Percentiles rank a stretch among this genome's conserved stretches.
Conservation (phyloP, 2,797 vertebrate genomes). For the Philypnodon macrostomus region DNA sequence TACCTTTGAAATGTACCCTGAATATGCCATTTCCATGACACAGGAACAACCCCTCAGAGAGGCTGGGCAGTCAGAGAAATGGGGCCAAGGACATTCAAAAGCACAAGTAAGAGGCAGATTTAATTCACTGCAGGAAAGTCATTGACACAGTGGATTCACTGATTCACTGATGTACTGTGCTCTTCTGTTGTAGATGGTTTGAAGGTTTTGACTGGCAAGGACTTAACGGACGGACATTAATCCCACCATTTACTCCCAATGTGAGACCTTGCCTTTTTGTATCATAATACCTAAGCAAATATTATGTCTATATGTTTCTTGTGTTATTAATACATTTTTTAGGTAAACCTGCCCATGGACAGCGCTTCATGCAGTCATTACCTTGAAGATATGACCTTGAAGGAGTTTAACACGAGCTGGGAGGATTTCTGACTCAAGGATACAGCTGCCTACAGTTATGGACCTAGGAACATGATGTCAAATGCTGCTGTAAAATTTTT, state of each 20-base stretch:
- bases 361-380: constrained; percentile 42
- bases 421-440: constrained; percentile 74
- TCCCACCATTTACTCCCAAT: constrained; percentile 66
- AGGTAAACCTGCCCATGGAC: constrained; percentile 52
- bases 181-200: constrained; percentile 74
- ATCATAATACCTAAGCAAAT: not conserved
- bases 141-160: constrained; percentile 1
- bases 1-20: constrained; percentile 21
- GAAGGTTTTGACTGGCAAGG: constrained; percentile 79
- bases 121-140: constrained; percentile 12
- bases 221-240: constrained; percentile 64
- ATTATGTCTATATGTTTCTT: no score
- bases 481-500: no score
- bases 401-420: constrained; percentile 64
- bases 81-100: constrained; percentile 77
- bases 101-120: constrained; percentile 72
- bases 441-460: no score
- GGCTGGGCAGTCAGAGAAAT: constrained; percentile 72
- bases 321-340: constrained; percentile 10
- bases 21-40: constrained; percentile 31
- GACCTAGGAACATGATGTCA: no score
- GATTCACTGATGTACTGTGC: constrained; percentile 23
- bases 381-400: constrained; percentile 42
- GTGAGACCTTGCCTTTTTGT: constrained; percentile 52
- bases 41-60: constrained; percentile 75